These are phyloP conservation scores for Phyllotreta striolata DNA, from an alignment of 2,888 invertebrate species.

Conservation along the genomic window DNA sequence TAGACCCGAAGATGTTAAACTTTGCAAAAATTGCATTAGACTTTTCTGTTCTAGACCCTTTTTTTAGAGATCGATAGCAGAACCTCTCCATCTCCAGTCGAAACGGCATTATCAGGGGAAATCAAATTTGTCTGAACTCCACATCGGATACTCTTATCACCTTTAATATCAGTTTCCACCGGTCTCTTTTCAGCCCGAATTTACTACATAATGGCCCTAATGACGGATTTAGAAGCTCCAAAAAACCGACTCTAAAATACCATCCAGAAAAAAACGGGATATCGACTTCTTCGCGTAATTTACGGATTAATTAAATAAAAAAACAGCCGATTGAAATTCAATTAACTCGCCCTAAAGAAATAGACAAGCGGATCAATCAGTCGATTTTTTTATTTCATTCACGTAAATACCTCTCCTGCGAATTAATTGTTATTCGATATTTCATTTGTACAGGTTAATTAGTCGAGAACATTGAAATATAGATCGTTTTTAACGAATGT, in stretches of 20 bases:
- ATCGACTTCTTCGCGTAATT: too few relatives aligned
- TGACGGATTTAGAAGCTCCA: neutral
- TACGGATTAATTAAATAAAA: too few relatives aligned
- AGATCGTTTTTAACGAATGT: too few relatives aligned
- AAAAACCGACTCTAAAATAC: neutral
- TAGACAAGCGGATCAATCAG: too few relatives aligned
- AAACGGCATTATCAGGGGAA: conserved; percentile 17
- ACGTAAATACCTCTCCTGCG: too few relatives aligned
- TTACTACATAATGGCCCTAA: conserved; percentile 1
- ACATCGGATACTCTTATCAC: conserved; percentile 15
- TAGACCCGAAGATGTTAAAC: neutral
- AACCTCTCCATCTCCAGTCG: conserved; percentile 1
- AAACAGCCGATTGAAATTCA: too few relatives aligned
- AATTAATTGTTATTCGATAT: too few relatives aligned
- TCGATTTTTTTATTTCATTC: too few relatives aligned
- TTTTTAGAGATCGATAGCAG: conserved; percentile 15
- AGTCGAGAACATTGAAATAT: too few relatives aligned
- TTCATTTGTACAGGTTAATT: too few relatives aligned
- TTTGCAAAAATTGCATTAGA: conserved; percentile 9
- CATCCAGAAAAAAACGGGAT: neutral
- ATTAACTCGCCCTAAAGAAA: too few relatives aligned
- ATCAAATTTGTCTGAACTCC: conserved; percentile 18
- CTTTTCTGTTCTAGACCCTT: conserved; percentile 5
- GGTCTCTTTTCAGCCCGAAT: neutral
- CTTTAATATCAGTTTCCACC: conserved; percentile 1